Base-by-base conservation (phyloP, 2,797 vertebrate genomes). In the Liparis tanakae region DNA sequence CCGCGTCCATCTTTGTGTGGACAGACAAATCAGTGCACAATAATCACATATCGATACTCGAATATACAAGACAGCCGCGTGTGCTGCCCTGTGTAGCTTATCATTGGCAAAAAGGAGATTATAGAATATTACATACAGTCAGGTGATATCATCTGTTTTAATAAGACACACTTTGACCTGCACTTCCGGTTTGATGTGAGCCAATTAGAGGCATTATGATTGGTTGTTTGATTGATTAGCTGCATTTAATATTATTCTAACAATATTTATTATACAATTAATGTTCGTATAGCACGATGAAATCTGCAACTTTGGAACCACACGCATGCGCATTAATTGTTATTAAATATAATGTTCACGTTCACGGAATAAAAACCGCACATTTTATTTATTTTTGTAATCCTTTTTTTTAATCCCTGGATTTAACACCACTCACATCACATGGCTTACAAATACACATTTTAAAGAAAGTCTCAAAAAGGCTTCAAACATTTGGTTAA, bases 11-110 rank as follows among this genome's bases (percentile, higher is more conserved):
- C 50, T 53, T 25, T 13, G 20, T 22, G 20, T 22, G 20, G 20
- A 25, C 20, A 22, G 10, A 53, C 22, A 46, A 65, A 73, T 72
- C 73, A 65, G 74, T 58, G 53, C 75, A 56, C 39, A 55, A 46
- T 44, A 41, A 10, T 55, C 37, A 43, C 12, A 44, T 20, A 10
- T 36, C 36, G 36, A 7, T 10, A 30, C 25, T 33, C 8, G 17
- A 70, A 46, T 36, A 43, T 3, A 9, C 48, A 25, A 68, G 20
- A 0, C 0, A 3, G 1, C 14, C 13, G 2, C n/a, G 37, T 60
- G 46, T 18, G 17, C 12, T 34, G 9, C 18, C 10, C 37, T 36
- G 33, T 36, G 33, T 13, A 10, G 53, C 6, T 46, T 48, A 25
- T 22, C 9, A 57, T 13, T 8, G 15, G 18, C 20, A 17, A 34